Percentiles rank a stretch among this genome's conserved stretches.
These are phyloP conservation scores for Pseudomyrmex flavicornis DNA, from an alignment of 1,140 invertebrate genomes.

Conservation along the genomic window DNA sequence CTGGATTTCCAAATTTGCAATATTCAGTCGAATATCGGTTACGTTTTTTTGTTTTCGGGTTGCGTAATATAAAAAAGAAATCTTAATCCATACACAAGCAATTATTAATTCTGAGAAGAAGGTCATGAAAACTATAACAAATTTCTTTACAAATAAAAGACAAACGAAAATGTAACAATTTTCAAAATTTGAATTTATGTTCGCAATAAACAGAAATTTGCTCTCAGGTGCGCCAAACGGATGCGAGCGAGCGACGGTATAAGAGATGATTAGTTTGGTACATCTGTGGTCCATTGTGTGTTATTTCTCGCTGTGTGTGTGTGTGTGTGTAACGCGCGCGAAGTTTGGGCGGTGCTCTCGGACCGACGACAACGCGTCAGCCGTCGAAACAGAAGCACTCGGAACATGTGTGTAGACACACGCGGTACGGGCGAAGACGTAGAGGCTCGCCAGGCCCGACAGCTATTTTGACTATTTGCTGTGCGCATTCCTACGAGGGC, in stretches of 20 bases:
- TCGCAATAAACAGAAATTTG: background rate
- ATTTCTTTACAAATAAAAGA: background rate
- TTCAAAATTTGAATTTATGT: background rate
- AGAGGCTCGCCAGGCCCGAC: slow-evolving; percentile 53
- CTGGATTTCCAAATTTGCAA: slow-evolving; percentile 7
- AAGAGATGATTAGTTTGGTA: background rate
- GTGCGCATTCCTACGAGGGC: slow-evolving; percentile 50
- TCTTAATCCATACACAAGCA: background rate
- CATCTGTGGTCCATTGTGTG: background rate
- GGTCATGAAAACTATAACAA: background rate
- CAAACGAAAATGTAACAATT: background rate
- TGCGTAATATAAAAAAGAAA: too few species aligned
- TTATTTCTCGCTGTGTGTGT: background rate
- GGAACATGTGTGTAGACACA: slow-evolving; percentile 38
- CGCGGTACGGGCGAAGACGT: slow-evolving; percentile 32
- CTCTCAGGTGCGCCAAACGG: background rate
- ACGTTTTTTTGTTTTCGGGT: background rate
- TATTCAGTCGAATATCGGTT: background rate
- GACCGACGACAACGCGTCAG: slow-evolving; percentile 12
- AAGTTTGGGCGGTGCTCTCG: slow-evolving; percentile 16
- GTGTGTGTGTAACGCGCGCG: background rate
- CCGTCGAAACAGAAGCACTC: slow-evolving; percentile 52
- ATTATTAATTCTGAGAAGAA: background rate
- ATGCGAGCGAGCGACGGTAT: too few species aligned
- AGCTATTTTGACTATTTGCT: slow-evolving; percentile 67